phyloP scores from a whole-genome alignment of 2,888 invertebrate species.

The Mesorhabditis belari region DNA sequence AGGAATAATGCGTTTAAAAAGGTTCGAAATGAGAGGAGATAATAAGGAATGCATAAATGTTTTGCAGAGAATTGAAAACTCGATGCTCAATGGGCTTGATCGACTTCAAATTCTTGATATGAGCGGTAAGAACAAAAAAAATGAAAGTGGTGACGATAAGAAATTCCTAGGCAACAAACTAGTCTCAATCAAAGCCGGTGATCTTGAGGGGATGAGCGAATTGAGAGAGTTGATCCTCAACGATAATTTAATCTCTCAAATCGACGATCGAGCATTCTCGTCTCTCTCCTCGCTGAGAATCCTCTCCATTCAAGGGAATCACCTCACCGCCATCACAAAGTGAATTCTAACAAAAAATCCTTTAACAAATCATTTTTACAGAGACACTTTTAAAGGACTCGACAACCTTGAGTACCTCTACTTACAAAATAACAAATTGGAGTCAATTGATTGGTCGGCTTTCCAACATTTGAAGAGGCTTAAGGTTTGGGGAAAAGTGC shows the following conservation, averaged over 20 bases:
- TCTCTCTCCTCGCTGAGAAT: conserved; percentile 23
- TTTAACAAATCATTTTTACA: conserved; percentile 8
- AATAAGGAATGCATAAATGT: no score
- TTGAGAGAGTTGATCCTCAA: conserved; percentile 48
- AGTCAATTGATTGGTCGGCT: conserved; percentile 31
- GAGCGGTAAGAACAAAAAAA: conserved; percentile 7
- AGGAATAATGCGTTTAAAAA: conserved; percentile 38
- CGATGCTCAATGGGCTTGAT: conserved; percentile 25
- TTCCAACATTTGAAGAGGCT: conserved; percentile 39
- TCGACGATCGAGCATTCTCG: conserved; percentile 38
- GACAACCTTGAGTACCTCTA: conserved; percentile 50
- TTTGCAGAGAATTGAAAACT: conserved; percentile 23
- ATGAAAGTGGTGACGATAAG: no score
- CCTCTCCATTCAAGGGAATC: conserved; percentile 55
- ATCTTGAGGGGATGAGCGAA: conserved; percentile 48
- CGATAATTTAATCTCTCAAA: conserved; percentile 21
- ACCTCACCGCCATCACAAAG: conserved; percentile 34
- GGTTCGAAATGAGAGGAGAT: no score
- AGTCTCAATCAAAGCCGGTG: conserved; percentile 44
- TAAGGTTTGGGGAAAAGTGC: conserved; percentile 7
- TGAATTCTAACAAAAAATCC: not conserved
- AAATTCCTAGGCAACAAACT: conserved; percentile 57
- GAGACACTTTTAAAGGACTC: conserved; percentile 47
- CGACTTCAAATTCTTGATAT: conserved; percentile 37
- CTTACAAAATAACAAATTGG: conserved; percentile 32